Conservation (phyloP, 2,888 invertebrate species). For the Drosophila conformis region DNA sequence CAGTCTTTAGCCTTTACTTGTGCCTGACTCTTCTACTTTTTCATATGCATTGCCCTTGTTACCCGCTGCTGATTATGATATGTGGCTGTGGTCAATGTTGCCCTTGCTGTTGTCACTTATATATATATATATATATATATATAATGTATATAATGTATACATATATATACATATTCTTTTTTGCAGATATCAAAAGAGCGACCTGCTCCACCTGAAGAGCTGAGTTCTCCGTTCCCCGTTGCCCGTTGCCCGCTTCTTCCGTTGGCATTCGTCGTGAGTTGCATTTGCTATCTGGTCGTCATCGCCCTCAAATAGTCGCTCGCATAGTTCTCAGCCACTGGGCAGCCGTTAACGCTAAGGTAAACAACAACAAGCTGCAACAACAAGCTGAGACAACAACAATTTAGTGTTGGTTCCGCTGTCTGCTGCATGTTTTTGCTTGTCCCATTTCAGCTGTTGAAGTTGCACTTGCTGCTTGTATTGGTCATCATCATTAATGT, state of each 20-base stretch:
- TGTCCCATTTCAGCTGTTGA: slow-evolving; percentile 20
- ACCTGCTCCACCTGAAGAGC: slow-evolving; percentile 7
- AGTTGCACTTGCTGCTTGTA: slow-evolving; percentile 9
- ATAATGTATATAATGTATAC: neutral
- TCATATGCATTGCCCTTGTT: slow-evolving; percentile 23
- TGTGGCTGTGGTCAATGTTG: slow-evolving; percentile 35
- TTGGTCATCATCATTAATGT: slow-evolving; percentile 45
- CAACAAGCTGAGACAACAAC: slow-evolving; percentile 12
- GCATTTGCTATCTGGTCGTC: slow-evolving; percentile 55
- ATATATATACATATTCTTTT: neutral
- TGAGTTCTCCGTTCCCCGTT: neutral
- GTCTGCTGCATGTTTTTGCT: slow-evolving; percentile 48
- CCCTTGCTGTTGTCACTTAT: slow-evolving; percentile 42
- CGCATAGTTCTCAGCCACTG: slow-evolving; percentile 45
- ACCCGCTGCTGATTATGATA: slow-evolving; percentile 61
- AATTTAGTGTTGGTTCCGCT: slow-evolving; percentile 70
- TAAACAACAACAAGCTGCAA: slow-evolving; percentile 37
- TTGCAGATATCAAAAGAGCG: slow-evolving; percentile 42
- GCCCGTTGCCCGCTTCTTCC: neutral
- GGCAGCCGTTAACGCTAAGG: slow-evolving; percentile 51
- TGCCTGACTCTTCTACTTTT: neutral
- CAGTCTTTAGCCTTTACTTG: neutral
- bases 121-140: neutral
- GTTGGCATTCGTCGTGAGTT: slow-evolving; percentile 11
- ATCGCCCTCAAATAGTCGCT: slow-evolving; percentile 24